Base-by-base conservation (phyloP, 2,888 invertebrate genomes). In the Patella depressa region DNA sequence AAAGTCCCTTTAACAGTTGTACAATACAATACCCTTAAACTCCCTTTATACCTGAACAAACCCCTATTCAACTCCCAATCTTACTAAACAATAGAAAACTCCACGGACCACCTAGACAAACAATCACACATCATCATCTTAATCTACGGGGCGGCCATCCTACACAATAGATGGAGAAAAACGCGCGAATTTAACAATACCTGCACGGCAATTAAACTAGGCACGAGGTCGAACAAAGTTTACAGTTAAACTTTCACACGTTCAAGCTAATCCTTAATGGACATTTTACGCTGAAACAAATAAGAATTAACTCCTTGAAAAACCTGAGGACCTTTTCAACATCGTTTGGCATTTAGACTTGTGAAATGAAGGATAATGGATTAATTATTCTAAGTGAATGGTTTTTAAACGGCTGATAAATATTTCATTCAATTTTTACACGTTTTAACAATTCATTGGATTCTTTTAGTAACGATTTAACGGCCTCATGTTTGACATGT, bases 251-350 rank as follows among this genome's bases (percentile, higher is more conserved):
- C 24, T 24, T 65, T 19, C 19, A 65, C 65, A 65, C 65, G 24
- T 65, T 65, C 14, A 3, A 1, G 24, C 65, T 65, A 12, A 19
- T 45, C 45, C 45, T 45, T 45, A 45, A 45, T 45, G 45, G 45
- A 45, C 45, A 45, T 45, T 45, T 54, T 77, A 77, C 73, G 79
- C 77, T 71, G 17, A 71, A 78, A 12, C 5, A 74, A 24, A 70
- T 59, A 53, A 34, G 11, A 9, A 70, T 4, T 15, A 19, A 74
- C 34, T 4, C 55, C 17, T 45, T 34, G 19, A 34, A 54, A 76
- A 53, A 73, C 45, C 71, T 45, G 53, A 71, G 55, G 71, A 19
- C 70, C 34, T 65, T 45, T 59, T 65, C 12, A 74, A 45, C 9
- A 72, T 45, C 45, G 45, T 9, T 45, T 45, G 45, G 45, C 45